Conservation (phyloP, 1,140 invertebrate genomes). For the Neelides sp. region DNA sequence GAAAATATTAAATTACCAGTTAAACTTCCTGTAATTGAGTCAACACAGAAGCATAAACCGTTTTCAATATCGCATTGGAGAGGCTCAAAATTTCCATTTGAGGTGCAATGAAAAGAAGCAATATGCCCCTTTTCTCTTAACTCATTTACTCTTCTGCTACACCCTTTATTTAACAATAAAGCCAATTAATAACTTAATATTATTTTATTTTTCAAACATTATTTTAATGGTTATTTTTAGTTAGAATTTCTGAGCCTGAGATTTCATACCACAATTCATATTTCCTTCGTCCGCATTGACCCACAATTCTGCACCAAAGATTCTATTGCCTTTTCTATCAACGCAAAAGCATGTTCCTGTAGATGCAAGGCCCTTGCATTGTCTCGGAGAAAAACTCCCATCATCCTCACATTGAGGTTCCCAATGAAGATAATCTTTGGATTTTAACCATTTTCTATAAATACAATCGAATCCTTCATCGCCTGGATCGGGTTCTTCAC, state of each 20-base stretch:
- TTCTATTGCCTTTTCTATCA: conserved; percentile 39
- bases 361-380: conserved; percentile 8
- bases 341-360: conserved; percentile 43
- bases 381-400: conserved; percentile 11
- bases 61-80: conserved; percentile 44
- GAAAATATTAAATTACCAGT: too few relatives aligned
- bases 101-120: conserved; percentile 44
- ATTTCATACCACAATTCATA: conserved; percentile 41
- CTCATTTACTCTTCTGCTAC: conserved; percentile 43
- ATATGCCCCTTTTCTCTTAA: conserved; percentile 35
- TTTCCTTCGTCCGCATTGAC: conserved; percentile 39
- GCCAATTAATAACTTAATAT: background rate
- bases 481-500: background rate
- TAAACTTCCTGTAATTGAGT: conserved; percentile 41
- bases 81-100: conserved; percentile 45
- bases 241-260: too few relatives aligned
- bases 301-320: conserved; percentile 44
- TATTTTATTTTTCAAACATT: background rate
- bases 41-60: conserved; percentile 48
- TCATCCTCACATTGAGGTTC: conserved; percentile 12
- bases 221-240: too few relatives aligned
- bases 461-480: background rate
- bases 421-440: conserved; percentile 5
- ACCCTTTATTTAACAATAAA: conserved; percentile 36
- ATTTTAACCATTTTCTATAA: background rate